Base-by-base conservation (phyloP, 1,140 invertebrate genomes). In the Philotrypesis tridentata region DNA sequence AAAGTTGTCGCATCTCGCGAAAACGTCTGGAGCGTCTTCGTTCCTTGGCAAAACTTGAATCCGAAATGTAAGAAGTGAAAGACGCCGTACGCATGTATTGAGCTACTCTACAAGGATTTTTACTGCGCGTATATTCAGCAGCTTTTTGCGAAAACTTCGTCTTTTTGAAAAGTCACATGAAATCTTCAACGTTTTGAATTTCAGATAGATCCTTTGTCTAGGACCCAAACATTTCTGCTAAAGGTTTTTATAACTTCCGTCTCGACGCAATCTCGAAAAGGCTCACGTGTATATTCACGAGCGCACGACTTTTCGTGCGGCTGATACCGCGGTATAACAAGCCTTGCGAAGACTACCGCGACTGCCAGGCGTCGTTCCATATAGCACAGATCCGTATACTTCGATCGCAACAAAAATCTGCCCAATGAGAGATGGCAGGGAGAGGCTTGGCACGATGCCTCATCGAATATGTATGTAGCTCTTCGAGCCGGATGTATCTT, bases 361-460 rank as follows among this genome's bases (percentile, higher is more conserved):
- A n/a, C 48, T 55, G 6, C 6, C 6, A 55, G 48, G 48, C 48
- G 21, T 55, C 48, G 48, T 17, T 55, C 48, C 48, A 17, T 55
- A 7, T 7, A 55, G 48, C 21, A 4, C 7, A 21, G 21, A 21
- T n/a, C 6, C 55, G 55, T 6, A 8, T 11, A 29, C 77, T 37
- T 71, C 77, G 77, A 79, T 71, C 67, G 27, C 25, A 3, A 11
- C 43, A 79, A 65, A 67, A 78, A 76, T 21, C 55, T 11, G 40
- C 40, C 23, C 31, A 17, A 23, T 1, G 11, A 31, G 31, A 31
- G 31, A 40, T 40, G 2, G 73, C 2, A 63, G 31, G 25, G 25
- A n/a, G 48, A 78, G 3, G 40, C 76, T 79, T 71, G 67, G 77
- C 77, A 79, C 65, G 43, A 25, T 71, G 77, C 77, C 77, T 55